These are phyloP conservation scores for Tetramorium parvispinum DNA, from an alignment of 1,140 invertebrate genomes.

Conservation along the genomic window DNA sequence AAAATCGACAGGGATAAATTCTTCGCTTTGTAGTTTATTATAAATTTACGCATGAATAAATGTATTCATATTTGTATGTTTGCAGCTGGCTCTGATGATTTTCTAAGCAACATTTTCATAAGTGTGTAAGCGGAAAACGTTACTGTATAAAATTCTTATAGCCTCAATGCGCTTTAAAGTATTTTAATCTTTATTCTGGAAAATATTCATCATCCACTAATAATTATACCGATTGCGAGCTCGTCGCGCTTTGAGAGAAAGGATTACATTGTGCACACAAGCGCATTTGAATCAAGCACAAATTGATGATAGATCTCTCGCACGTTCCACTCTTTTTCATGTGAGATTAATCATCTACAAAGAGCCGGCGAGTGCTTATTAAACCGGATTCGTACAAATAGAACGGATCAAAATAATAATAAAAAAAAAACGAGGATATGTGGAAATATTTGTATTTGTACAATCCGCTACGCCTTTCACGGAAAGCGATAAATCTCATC, in stretches of 20 bases:
- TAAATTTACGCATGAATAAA: background rate
- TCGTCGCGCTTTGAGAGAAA: constrained; percentile 17
- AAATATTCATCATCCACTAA: constrained; percentile 20
- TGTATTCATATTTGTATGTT: background rate
- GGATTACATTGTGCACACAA: background rate
- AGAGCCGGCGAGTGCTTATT: constrained; percentile 59
- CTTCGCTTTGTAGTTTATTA: background rate
- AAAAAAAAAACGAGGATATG: constrained; percentile 22
- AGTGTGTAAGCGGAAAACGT: background rate
- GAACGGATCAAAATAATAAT: constrained; percentile 28
- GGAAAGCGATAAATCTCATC: constrained; percentile 60
- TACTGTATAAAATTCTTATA: background rate
- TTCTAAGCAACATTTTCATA: background rate
- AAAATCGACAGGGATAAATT: background rate
- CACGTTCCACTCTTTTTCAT: constrained; percentile 42
- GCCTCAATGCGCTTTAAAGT: background rate
- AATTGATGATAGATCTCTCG: constrained; percentile 52
- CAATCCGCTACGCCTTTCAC: constrained; percentile 58
- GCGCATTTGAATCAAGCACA: background rate
- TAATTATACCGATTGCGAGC: constrained; percentile 24
- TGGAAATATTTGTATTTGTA: constrained; percentile 44
- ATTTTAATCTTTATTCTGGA: background rate
- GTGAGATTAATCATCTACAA: constrained; percentile 56
- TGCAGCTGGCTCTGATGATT: background rate
- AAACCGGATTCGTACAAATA: constrained; percentile 45